Base-by-base conservation (phyloP, 1,140 invertebrate genomes). In the Saxidomus purpurata region DNA sequence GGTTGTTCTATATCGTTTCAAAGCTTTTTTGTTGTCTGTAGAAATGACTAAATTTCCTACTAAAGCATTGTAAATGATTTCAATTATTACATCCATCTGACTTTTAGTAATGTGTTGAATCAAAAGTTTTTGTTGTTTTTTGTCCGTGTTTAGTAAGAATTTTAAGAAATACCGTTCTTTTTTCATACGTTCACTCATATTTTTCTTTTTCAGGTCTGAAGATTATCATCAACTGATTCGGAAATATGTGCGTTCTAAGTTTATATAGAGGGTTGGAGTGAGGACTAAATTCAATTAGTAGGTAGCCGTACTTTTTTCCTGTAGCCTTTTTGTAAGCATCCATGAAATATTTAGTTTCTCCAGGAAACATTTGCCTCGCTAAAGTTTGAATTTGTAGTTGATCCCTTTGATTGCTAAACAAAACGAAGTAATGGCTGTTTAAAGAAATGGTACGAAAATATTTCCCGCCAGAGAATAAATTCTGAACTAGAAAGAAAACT, bases 331-430 rank as follows among this genome's bases (percentile, higher is more conserved):
- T 59, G 67, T 85, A 91, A 22, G 77, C 80, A 38, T 91, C 88
- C 80, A 88, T 90, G 52, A 89, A 91, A 90, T 87, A 91, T 40
- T 71, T 71, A 3, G 49, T 71, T 69, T 83, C 79, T 11, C 89
- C 89, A 22, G 88, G 84, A 55, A 91, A 90, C 52, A 91, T 82
- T 59, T 91, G 91, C 67, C 61, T 87, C 17, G 71, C 91, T 43
- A 91, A 90, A 9, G 80, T 91, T 38, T 89, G 55, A 17, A 91
- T 84, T 47, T 90, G 91, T 61, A 89, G 43, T 47, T 76, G 34
- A 90, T 91, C 91, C 77, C 91, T 76, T 40, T 52, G 40, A 47
- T 88, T 91, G 38, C 59, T 77, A 76, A 90, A 91, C 31, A 91
- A 69, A 28, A 91, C n/a, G n/a, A 91, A 77, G 36, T 77, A 77